Evolutionary conservation across 64 coral and sea anemone species (phyloP).

Genomic region (Acropora yongei): DNA sequence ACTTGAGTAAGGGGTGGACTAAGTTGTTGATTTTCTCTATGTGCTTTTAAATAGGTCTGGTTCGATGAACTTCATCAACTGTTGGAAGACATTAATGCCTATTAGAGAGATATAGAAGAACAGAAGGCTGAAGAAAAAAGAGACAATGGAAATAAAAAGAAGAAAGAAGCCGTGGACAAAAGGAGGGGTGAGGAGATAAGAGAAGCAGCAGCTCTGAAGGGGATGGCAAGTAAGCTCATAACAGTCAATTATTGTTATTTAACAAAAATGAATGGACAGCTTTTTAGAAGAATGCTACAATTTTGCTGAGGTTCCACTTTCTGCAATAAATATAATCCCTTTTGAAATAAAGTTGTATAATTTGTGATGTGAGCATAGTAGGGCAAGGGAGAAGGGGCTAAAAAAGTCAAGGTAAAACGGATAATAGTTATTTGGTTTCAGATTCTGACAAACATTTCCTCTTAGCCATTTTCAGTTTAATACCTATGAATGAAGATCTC

Average conservation of each 20-base stretch:
- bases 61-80: conserved; percentile 11
- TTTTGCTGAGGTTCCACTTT: neutral
- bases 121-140: neutral
- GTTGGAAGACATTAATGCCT: neutral
- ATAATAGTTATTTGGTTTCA: neutral
- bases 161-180: conserved; percentile 34
- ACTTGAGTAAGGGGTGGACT: neutral
- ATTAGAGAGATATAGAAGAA: neutral
- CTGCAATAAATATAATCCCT: neutral
- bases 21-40: neutral
- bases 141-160: neutral
- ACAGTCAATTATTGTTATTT: no score
- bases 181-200: neutral
- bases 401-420: neutral
- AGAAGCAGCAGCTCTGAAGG: no score
- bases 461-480: neutral
- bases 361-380: neutral
- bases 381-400: neutral
- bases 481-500: neutral
- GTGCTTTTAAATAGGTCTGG: neutral
- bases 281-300: neutral
- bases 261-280: no score
- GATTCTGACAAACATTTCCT: no score
- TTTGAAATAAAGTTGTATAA: neutral
- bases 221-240: no score